Evolutionary conservation across 2,113 vertebrate species (phyloP).

Genomic region (Cathartes aura): DNA sequence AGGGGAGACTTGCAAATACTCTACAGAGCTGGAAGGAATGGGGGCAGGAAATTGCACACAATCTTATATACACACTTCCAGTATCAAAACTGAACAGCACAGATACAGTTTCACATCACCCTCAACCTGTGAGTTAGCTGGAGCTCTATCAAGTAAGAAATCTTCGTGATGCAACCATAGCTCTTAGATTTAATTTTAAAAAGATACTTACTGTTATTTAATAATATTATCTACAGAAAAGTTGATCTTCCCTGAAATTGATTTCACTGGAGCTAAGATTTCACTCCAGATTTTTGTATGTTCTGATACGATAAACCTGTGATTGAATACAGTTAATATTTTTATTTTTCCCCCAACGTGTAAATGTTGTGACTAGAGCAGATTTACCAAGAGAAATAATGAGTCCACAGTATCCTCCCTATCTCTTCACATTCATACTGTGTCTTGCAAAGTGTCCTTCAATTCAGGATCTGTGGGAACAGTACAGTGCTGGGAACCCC

Average conservation of each 20-base stretch:
- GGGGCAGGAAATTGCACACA: neutral
- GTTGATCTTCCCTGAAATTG: neutral
- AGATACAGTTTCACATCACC: neutral
- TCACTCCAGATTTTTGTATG: neutral
- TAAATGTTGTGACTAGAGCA: neutral
- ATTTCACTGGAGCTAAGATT: neutral
- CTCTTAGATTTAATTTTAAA: neutral
- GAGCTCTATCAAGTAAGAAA: neutral
- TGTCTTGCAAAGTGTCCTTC: neutral
- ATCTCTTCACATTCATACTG: neutral
- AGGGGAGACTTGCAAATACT: neutral
- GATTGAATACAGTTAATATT: neutral
- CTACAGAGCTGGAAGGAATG: neutral
- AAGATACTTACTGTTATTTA: neutral
- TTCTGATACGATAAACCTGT: neutral
- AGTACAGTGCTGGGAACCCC: neutral
- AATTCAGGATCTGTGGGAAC: neutral
- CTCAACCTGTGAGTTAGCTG: neutral
- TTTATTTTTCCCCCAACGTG: neutral
- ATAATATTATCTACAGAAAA: neutral
- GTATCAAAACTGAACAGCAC: neutral
- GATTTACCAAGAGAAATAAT: neutral
- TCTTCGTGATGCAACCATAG: neutral
- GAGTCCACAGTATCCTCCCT: accelerated
- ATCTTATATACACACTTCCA: neutral